Conservation (phyloP, 92 coral and sea anemone species). For the Hydrozoanthus gracilis region DNA sequence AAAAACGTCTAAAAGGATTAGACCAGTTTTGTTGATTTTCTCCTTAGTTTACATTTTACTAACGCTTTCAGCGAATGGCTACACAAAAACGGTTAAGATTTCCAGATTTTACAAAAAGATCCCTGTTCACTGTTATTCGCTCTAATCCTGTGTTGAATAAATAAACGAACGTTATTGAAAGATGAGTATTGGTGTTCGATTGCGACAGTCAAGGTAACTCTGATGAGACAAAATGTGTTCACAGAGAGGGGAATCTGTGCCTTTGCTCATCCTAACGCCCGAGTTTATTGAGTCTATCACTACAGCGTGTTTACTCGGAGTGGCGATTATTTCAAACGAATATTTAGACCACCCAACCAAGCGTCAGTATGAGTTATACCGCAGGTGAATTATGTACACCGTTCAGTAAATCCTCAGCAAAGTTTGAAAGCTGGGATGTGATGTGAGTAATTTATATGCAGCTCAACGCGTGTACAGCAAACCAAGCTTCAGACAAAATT, state of each 20-base stretch:
- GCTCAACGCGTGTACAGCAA: background rate
- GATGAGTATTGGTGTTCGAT: slow-evolving; percentile 2
- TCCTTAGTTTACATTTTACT: background rate
- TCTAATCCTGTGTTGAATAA: slow-evolving; percentile 25
- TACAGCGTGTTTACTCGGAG: slow-evolving; percentile 35
- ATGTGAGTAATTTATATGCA: background rate
- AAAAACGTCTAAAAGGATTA: slow-evolving; percentile 47
- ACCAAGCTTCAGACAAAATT: slow-evolving; percentile 22
- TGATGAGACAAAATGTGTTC: slow-evolving; percentile 28
- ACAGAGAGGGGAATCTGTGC: slow-evolving; percentile 21
- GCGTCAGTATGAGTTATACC: slow-evolving; percentile 18
- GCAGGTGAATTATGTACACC: slow-evolving; percentile 28
- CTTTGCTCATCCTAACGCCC: slow-evolving; percentile 35
- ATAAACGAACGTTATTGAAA: slow-evolving; percentile 23
- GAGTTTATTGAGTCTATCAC: slow-evolving; percentile 42
- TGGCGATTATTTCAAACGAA: slow-evolving; percentile 50
- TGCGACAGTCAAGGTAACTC: slow-evolving; percentile 30
- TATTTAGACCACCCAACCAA: slow-evolving; percentile 49
- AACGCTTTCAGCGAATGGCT: slow-evolving; percentile 2
- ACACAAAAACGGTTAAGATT: background rate
- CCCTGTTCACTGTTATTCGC: slow-evolving; percentile 22
- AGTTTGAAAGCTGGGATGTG: background rate
- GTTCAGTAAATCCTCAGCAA: slow-evolving; percentile 17
- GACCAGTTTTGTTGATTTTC: slow-evolving; percentile 14
- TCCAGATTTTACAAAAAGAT: background rate